Evolutionary conservation across 1,140 invertebrate species (phyloP).

Genomic region (Saccostrea glomerata): DNA sequence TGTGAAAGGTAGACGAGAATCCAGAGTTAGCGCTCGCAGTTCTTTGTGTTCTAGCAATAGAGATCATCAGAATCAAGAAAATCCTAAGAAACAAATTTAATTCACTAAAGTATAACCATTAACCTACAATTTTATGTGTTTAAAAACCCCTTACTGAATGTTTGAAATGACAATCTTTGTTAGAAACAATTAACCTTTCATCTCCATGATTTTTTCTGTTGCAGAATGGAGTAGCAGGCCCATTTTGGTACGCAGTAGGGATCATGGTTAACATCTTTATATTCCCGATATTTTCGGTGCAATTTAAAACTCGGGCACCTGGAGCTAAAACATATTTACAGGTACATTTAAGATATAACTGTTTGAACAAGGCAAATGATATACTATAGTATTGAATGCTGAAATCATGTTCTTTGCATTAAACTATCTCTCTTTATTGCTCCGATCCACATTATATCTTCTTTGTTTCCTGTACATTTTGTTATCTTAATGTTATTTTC

Average conservation of each 20-base stretch:
- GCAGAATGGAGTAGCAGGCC: constrained; percentile 76
- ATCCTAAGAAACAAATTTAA: too few species aligned
- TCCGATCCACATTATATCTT: not conserved
- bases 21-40: too few species aligned
- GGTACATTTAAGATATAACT: constrained; percentile 55
- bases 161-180: too few species aligned
- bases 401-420: not conserved
- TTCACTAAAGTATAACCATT: too few species aligned
- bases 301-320: constrained; percentile 77
- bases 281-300: constrained; percentile 76
- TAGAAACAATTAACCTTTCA: not conserved
- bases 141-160: too few species aligned
- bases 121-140: too few species aligned
- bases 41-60: too few species aligned
- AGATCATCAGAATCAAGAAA: too few species aligned
- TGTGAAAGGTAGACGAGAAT: too few species aligned
- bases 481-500: not conserved
- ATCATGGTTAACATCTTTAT: constrained; percentile 77
- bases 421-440: not conserved
- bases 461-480: not conserved
- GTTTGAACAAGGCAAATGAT: not conserved
- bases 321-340: constrained; percentile 78
- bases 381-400: not conserved
- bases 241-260: constrained; percentile 78
- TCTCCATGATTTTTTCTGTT: constrained; percentile 6